phyloP scores from a whole-genome alignment of 2,888 invertebrate species.

The Nephrotoma flavescens region DNA sequence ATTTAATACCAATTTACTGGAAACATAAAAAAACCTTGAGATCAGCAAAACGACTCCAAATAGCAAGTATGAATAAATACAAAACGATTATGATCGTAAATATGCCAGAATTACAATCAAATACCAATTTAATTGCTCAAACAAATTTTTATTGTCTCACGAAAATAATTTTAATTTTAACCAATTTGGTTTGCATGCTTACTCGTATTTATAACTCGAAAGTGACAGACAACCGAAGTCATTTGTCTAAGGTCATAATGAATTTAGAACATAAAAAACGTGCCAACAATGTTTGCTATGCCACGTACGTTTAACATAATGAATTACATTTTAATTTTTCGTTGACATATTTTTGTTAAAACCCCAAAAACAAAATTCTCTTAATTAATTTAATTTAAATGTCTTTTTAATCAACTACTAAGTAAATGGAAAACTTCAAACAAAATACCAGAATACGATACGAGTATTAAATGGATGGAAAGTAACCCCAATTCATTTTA shows the following conservation, averaged over 20 bases:
- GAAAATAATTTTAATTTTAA: not conserved
- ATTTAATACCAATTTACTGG: too few relatives aligned
- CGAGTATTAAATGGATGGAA: not conserved
- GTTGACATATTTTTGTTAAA: not conserved
- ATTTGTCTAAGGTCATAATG: not conserved
- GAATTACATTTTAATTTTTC: not conserved
- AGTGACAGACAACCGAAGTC: not conserved
- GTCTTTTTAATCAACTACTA: not conserved
- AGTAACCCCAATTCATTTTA: not conserved
- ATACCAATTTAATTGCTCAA: not conserved
- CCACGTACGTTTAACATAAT: too few relatives aligned
- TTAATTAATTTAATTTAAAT: not conserved
- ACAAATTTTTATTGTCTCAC: not conserved
- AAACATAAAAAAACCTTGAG: too few relatives aligned
- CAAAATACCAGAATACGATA: not conserved
- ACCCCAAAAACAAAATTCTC: not conserved
- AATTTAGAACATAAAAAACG: not conserved
- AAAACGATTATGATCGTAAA: not conserved
- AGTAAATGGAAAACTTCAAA: not conserved
- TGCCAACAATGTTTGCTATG: not conserved
- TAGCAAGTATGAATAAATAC: not conserved
- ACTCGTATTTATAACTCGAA: not conserved
- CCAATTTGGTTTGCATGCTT: not conserved
- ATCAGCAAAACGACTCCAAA: too few relatives aligned
- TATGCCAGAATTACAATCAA: not conserved